Percentiles rank a stretch among this genome's conserved stretches.
Evolutionary conservation across 2,888 invertebrate genomes (phyloP).

Genomic region (Eulithis testata): DNA sequence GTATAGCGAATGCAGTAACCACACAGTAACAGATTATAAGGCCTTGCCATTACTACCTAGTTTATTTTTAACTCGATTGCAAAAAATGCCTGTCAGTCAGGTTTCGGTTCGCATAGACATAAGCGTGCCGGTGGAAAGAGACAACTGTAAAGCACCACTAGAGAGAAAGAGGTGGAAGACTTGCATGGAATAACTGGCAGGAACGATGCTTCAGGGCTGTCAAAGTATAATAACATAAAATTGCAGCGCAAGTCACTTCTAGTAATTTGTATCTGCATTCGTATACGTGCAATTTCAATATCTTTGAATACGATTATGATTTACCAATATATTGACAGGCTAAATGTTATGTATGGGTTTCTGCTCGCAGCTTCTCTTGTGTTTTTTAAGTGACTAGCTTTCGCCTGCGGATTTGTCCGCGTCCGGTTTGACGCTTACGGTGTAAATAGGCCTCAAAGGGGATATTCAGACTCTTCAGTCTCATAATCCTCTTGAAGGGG

Average conservation of each 20-base stretch:
- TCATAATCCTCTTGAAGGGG: no score
- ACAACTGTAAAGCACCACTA: not conserved
- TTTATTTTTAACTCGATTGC: slow-evolving; percentile 25
- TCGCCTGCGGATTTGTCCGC: no score
- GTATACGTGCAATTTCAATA: slow-evolving; percentile 21
- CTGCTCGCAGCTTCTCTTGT: no score
- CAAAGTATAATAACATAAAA: slow-evolving; percentile 42
- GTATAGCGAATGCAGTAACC: not conserved
- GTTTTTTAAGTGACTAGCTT: no score
- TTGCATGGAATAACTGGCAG: slow-evolving; percentile 29
- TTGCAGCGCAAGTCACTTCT: slow-evolving; percentile 39
- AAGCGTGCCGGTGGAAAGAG: slow-evolving; percentile 31
- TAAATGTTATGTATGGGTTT: no score
- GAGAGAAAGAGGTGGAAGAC: slow-evolving; percentile 14
- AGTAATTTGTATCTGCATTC: slow-evolving; percentile 36
- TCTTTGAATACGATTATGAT: slow-evolving; percentile 16
- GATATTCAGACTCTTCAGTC: no score
- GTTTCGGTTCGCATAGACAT: slow-evolving; percentile 22
- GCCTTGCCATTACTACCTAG: not conserved
- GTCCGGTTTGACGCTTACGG: no score
- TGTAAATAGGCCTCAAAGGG: no score
- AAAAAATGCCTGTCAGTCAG: slow-evolving; percentile 29
- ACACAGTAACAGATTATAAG: not conserved
- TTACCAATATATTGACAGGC: slow-evolving; percentile 19
- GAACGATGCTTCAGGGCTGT: slow-evolving; percentile 38